Evolutionary conservation across 2,797 vertebrate genomes (phyloP), one percentile per base, ranked within the genome.

Genomic region (Steatocranus sp.): DNA sequence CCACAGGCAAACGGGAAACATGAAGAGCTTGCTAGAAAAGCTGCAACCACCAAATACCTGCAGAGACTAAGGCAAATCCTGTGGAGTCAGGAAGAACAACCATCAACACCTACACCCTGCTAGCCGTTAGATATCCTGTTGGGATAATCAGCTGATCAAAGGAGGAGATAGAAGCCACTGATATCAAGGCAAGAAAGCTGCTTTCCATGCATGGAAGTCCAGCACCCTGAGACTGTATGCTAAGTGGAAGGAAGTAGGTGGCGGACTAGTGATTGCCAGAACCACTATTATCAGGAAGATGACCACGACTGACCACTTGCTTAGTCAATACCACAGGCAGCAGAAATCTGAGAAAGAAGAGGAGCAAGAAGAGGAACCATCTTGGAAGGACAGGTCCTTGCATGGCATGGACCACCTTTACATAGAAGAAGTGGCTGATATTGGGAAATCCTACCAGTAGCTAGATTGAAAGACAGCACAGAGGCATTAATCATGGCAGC

Each of bases 341-440:
- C 56, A n/a, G 56, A 61, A 61, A 8, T 61, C 56, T 36, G 56
- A 61, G 18, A 61, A 61, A 61, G 2, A 61, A 61, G 56, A 61
- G 18, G 6, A 61, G 10, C 56, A 61, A n/a, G 56, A 61, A 61
- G 2, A 36, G 0, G 32, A 36, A 61, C 56, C 56, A 61, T 61
- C 1, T n/a, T 61, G 56, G 30, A 61, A 34, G 32, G 18, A 36
- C 56, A 34, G 0, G 18, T n/a, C 32, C 32, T n/a, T 61, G 30
- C 17, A 36, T 0, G 0, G 32, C 56, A 61, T 34, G 18, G 0
- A 61, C 56, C 56, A 61, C 56, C 18, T 61, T 61, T 61, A 36
- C 30, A 61, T 61, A 0, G 27, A 58, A 9, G 3, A 32, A 61
- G 56, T 36, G 32, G 32, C 56, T 61, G 32, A 61, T 36, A 61